Base-by-base conservation (phyloP, 2,113 vertebrate species). In the Telmatochromis sp. region DNA sequence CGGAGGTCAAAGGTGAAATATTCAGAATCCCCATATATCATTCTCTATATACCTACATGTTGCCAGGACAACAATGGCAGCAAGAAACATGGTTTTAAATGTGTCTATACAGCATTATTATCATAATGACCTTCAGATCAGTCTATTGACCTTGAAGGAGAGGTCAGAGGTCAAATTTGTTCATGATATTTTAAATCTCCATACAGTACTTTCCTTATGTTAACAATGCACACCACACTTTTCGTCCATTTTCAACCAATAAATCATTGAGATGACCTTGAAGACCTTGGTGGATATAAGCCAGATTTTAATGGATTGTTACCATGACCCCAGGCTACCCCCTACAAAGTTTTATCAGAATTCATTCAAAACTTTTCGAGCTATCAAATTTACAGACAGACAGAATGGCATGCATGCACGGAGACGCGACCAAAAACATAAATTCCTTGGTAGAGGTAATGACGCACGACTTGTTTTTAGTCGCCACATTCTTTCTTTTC, bases 371-470 rank as follows among this genome's bases (percentile, higher is more conserved):
- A 68, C n/a, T 23, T 68, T 68, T 68, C 1, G 2, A 68, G 63
- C 63, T 40, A 40, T 68, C 7, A 5, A 37, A 40, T 40, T 68
- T 68, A 68, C n/a, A 68, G n/a, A 40, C 63, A 68, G 35, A 68
- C 35, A 68, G n/a, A 23, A 40, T 40, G 63, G 35, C 12, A 68
- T 68, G 63, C 35, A 68, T 40, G 35, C n/a, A 40, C 35, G n/a
- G 0, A 68, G 35, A 68, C 2, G 3, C 7, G 10, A 23, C 63
- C 63, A 23, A 40, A 40, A 68, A 23, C 63, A 68, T 40, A 68
- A 68, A 21, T 6, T 68, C n/a, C 63, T 68, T 1, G 0, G 35
- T 3, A 21, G n/a, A 21, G n/a, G 7, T 40, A 68, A 9, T 68
- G 35, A 68, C 21, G 63, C n/a, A 23, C 1, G 1, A 40, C 35